phyloP scores from a whole-genome alignment of 1,140 invertebrate species.

The Ptiloglossa arizonensis region DNA sequence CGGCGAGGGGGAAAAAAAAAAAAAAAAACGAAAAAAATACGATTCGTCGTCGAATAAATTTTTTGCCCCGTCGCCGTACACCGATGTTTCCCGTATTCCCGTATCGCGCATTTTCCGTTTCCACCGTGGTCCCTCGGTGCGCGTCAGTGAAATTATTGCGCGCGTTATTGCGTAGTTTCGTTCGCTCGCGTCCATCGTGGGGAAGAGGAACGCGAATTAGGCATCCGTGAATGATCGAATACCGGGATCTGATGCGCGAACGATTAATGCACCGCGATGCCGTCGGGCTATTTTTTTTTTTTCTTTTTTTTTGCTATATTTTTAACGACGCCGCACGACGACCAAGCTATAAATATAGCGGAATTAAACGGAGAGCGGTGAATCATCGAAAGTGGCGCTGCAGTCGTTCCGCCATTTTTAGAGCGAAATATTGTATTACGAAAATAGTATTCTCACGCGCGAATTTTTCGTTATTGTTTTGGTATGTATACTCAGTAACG shows the following conservation, averaged over 20 bases:
- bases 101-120: background rate
- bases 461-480: too few relatives aligned
- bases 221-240: conserved; percentile 25
- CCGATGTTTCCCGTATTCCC: background rate
- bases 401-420: too few relatives aligned
- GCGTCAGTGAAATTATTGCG: background rate
- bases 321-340: background rate
- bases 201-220: conserved; percentile 5
- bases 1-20: too few relatives aligned
- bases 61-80: background rate
- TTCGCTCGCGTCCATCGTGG: too few relatives aligned
- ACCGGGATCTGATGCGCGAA: background rate
- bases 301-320: too few relatives aligned
- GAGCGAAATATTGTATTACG: too few relatives aligned
- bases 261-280: background rate
- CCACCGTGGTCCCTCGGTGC: too few relatives aligned
- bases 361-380: background rate
- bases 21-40: too few relatives aligned
- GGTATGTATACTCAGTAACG: too few relatives aligned
- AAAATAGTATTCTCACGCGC: too few relatives aligned
- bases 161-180: background rate
- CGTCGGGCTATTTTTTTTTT: background rate
- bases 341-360: background rate
- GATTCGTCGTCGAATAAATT: background rate
- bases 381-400: too few relatives aligned